Percentiles rank a stretch among this genome's conserved stretches.
These are phyloP conservation scores for Lottia gigantea DNA, from an alignment of 2,888 invertebrate species.

Conservation along the genomic window DNA sequence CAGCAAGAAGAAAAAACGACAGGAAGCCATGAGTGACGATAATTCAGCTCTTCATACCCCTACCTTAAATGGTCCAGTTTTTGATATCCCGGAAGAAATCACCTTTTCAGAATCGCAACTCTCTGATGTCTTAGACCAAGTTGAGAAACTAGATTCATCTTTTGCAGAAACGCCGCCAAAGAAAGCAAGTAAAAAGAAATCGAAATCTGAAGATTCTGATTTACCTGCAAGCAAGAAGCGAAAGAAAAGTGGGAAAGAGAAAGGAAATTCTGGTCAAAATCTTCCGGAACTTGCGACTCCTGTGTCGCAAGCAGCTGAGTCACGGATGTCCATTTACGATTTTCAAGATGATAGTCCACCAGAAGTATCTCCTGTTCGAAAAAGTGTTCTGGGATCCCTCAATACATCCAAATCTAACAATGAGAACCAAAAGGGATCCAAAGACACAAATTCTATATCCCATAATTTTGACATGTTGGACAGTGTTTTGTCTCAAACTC, in stretches of 20 bases:
- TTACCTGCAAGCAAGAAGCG: slow-evolving; percentile 46
- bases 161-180: slow-evolving; percentile 17
- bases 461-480: slow-evolving; percentile 19
- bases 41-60: not conserved
- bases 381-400: not conserved
- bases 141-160: slow-evolving; percentile 50
- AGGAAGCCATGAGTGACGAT: not conserved
- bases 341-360: slow-evolving; percentile 47
- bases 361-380: slow-evolving; percentile 34
- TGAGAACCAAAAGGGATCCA: slow-evolving; percentile 1
- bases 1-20: slow-evolving; percentile 29
- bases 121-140: slow-evolving; percentile 61
- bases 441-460: slow-evolving; percentile 15
- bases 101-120: slow-evolving; percentile 60
- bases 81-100: slow-evolving; percentile 54
- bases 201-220: slow-evolving; percentile 35
- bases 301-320: slow-evolving; percentile 14
- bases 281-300: slow-evolving; percentile 9
- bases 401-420: slow-evolving; percentile 2
- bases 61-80: slow-evolving; percentile 25
- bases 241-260: slow-evolving; percentile 38
- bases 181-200: slow-evolving; percentile 32
- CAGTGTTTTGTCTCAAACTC: slow-evolving; percentile 16
- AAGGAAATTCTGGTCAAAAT: slow-evolving; percentile 14
- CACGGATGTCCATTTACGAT: slow-evolving; percentile 49